Conservation (phyloP, 1,140 invertebrate genomes). For the Aphis craccivora region DNA sequence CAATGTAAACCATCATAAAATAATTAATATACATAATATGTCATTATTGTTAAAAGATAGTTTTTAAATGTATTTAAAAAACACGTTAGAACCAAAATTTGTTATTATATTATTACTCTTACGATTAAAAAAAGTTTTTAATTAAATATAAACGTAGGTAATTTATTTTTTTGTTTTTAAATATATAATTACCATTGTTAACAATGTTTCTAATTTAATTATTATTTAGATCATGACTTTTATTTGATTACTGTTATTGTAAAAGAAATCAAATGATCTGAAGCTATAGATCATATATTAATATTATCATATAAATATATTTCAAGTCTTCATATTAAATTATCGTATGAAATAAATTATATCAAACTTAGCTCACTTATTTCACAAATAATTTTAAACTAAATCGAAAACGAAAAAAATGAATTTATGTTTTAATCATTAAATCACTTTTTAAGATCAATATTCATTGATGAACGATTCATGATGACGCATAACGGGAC, state of each 20-base stretch:
- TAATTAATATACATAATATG: neutral
- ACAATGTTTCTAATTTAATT: neutral
- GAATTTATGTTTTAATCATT: too few relatives aligned
- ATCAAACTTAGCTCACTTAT: neutral
- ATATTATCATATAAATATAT: neutral
- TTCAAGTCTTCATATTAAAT: neutral
- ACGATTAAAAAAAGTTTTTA: constrained; percentile 5
- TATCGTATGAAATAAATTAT: neutral
- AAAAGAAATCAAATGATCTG: neutral
- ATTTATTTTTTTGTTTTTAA: neutral
- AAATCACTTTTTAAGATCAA: neutral
- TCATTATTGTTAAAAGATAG: neutral
- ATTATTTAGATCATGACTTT: neutral
- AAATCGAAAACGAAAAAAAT: neutral
- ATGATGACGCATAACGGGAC: too few relatives aligned
- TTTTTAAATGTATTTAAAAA: neutral
- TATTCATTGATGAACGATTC: too few relatives aligned
- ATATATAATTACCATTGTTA: neutral
- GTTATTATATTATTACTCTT: neutral
- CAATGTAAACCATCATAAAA: neutral
- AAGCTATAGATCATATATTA: neutral
- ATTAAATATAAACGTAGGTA: neutral
- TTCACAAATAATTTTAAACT: neutral
- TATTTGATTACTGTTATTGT: neutral
- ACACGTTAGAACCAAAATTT: neutral